phyloP scores from a whole-genome alignment of 2,113 vertebrate genomes.

The Megaceryle torquata region DNA sequence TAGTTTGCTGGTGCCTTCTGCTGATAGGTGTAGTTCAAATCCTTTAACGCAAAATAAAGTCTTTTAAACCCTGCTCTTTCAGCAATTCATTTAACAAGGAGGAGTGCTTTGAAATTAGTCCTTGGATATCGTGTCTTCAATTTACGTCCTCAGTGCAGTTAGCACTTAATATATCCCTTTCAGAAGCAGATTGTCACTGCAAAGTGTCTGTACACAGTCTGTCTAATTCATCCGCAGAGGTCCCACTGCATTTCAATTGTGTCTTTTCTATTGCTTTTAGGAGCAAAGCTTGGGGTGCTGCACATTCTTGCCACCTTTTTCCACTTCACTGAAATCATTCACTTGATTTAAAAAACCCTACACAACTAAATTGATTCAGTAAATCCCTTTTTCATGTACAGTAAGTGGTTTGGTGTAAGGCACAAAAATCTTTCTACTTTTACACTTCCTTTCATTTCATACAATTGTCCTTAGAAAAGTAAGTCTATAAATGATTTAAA shows the following conservation, averaged over 20 bases:
- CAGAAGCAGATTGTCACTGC: conserved; percentile 61
- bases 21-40: conserved; percentile 59
- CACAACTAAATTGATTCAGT: conserved; percentile 68
- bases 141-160: conserved; percentile 49
- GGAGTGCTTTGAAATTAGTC: conserved; percentile 68
- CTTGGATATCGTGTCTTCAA: conserved; percentile 65
- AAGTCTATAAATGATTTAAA: conserved; percentile 55
- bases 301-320: conserved; percentile 64
- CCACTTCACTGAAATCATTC: conserved; percentile 63
- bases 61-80: conserved; percentile 60
- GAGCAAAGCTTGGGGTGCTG: conserved; percentile 54
- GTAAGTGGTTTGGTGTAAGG: conserved; percentile 66
- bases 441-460: conserved; percentile 69
- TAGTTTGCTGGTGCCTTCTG: conserved; percentile 8
- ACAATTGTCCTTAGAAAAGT: conserved; percentile 66
- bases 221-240: conserved; percentile 60
- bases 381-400: conserved; percentile 72
- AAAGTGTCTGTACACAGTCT: conserved; percentile 57
- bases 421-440: conserved; percentile 65
- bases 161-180: conserved; percentile 67
- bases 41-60: conserved; percentile 62
- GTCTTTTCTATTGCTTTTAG: conserved; percentile 62
- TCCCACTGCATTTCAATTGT: conserved; percentile 67
- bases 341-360: conserved; percentile 67
- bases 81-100: conserved; percentile 63